Base-by-base conservation (phyloP, 2,797 vertebrate genomes). In the Sebastes trivittatus region DNA sequence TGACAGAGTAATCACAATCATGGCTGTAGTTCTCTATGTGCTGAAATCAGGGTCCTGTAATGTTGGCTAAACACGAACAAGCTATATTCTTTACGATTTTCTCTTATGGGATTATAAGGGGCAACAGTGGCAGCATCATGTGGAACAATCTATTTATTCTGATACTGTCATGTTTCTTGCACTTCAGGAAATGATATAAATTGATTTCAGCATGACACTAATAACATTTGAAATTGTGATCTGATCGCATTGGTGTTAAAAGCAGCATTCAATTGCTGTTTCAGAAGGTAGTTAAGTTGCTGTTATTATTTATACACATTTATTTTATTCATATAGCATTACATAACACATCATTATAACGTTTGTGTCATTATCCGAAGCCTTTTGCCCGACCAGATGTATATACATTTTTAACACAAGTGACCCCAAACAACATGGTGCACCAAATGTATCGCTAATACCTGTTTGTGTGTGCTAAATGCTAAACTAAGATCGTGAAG, bases 151-250 rank as follows among this genome's bases (percentile, higher is more conserved):
- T 22, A 2, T 72, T 46, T 66, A 67, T 59, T 56, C 16, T 18
- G 13, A 25, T 36, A n/a, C 18, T 34, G 27, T 29, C 2, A 2
- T 23, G 38, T 72, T 42, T 64, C n/a, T 69, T 61, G 22, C 29
- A 22, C 36, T 55, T 66, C 2, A 68, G 58, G 16, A 72, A 82
- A 85, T 55, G 7, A 60, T 68, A 32, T 6, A 60, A 78, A 68
- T 54, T 1, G 1, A 22, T 61, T 56, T 58, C 59, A 60, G 71
- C 52, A 9, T 69, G 25, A 52, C 16, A 18, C 11, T 60, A 68
- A 80, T 75, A 67, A 66, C 30, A 55, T 77, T 27, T 25, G 25
- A 23, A 23, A 23, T 23, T 23, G 7, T 32, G 14, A 56, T 54
- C 18, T 22, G 4, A 56, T 32, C 4, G 32, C 62, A 32, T 18